Base-by-base conservation (phyloP, 2,888 invertebrate genomes). In the Fabriciana adippe region DNA sequence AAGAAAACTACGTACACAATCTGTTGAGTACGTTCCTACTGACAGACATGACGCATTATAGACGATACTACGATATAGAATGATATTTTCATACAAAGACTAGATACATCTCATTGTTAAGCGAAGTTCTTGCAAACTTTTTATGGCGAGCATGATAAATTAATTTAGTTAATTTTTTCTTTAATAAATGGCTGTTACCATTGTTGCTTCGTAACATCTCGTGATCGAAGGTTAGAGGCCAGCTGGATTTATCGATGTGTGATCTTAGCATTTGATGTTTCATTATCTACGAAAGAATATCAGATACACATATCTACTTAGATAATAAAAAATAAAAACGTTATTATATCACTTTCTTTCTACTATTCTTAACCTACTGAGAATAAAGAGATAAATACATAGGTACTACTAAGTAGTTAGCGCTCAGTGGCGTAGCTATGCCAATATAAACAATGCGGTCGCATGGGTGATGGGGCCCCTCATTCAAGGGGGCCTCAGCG, bases 191-290 rank as follows among this genome's bases (percentile, higher is more conserved):
- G 31, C 3, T 35, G 47, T 50, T 51, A 61, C 51, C 35, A 18
- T 51, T 35, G 50, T 50, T 18, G 18, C 11, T 61, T 50, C 31
- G 26, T 15, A 53, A 47, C 57, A 47, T 59, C 48, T 59, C 60
- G 50, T 61, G 35, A 61, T 61, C 59, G 50, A 41, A 61, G 61
- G 61, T 61, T 14, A 61, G 51, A 61, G 61, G 61, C 35, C 61
- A 61, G 18, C 18, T 59, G 26, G n/a, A 26, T 16, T 51, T 61
- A 61, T 61, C 61, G 35, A 61, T 61, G 35, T 61, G 61, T 61
- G 50, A 61, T 61, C 61, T 61, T 51, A 61, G 51, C 61, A 8
- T 18, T 51, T 61, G 61, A 61, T 26, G 59, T 48, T 57, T 47
- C 5, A 6, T 59, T 57, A 47, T n/a, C 15, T 41, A 6, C 11